These are phyloP conservation scores for Spisula subtruncata DNA, from an alignment of 2,888 invertebrate species.

Conservation along the genomic window DNA sequence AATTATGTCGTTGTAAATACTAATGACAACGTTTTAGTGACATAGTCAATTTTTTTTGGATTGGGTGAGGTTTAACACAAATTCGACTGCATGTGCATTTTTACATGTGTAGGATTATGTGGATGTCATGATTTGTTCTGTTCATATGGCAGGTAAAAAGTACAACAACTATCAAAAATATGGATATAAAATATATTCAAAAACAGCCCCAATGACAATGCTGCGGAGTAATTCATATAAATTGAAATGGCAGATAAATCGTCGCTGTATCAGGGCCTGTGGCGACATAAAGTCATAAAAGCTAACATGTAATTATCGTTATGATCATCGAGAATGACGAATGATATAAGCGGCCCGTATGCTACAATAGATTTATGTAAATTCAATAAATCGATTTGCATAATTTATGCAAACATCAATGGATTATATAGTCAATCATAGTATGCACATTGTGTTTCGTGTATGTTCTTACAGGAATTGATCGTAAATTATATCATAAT, in stretches of 20 bases:
- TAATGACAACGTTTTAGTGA: too few species aligned
- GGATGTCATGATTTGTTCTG: too few species aligned
- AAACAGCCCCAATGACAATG: not conserved
- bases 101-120: too few species aligned
- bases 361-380: constrained; percentile 14
- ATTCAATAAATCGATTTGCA: constrained; percentile 20
- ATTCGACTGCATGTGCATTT: too few species aligned
- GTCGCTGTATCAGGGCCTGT: not conserved
- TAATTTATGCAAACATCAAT: constrained; percentile 26
- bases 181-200: not conserved
- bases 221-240: not conserved
- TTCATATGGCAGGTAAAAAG: too few species aligned
- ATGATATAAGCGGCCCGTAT: constrained; percentile 12
- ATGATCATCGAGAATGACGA: not conserved
- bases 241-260: not conserved
- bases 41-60: too few species aligned
- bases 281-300: constrained; percentile 26
- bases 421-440: not conserved
- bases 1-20: too few species aligned
- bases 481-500: too few species aligned
- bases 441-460: too few species aligned
- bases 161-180: not conserved
- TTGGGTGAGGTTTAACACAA: too few species aligned
- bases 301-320: constrained; percentile 33
- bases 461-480: too few species aligned